Evolutionary conservation across 2,888 invertebrate species (phyloP).

Genomic region (Nomada fucata): DNA sequence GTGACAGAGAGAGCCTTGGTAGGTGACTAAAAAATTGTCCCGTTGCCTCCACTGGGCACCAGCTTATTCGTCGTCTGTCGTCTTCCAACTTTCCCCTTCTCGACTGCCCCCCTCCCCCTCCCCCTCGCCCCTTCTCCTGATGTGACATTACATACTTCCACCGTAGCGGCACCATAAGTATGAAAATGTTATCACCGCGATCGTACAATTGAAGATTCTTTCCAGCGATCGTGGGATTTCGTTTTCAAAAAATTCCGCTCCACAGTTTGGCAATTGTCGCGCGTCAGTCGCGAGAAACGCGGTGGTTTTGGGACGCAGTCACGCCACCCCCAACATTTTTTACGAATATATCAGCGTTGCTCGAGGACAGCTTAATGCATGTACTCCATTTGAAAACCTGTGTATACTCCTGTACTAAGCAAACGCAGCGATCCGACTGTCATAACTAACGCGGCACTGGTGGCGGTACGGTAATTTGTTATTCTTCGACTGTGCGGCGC

Average conservation of each 20-base stretch:
- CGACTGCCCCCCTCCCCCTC: neutral
- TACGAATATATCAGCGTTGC: too few species aligned
- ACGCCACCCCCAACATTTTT: too few species aligned
- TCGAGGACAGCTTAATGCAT: too few species aligned
- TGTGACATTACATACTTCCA: neutral
- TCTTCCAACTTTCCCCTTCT: neutral
- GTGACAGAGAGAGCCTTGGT: slow-evolving; percentile 35
- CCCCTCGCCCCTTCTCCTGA: too few species aligned
- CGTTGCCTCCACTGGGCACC: slow-evolving; percentile 4
- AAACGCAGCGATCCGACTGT: neutral
- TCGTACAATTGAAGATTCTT: neutral
- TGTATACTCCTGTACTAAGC: neutral
- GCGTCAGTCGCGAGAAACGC: too few species aligned
- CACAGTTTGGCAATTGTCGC: too few species aligned
- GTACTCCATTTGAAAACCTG: neutral
- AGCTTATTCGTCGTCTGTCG: neutral
- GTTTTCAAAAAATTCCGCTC: too few species aligned
- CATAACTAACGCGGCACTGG: neutral
- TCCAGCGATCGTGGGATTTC: too few species aligned
- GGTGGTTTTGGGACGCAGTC: too few species aligned
- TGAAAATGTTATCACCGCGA: neutral
- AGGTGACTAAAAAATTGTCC: slow-evolving; percentile 23
- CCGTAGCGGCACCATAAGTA: neutral
- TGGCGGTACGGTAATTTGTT: slow-evolving; percentile 20
- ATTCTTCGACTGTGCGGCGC: slow-evolving; percentile 6